Percentiles rank a stretch among this genome's conserved stretches.
These are phyloP conservation scores for Sorex araneus DNA, from an alignment of 2,113 vertebrate genomes.

Conservation along the genomic window DNA sequence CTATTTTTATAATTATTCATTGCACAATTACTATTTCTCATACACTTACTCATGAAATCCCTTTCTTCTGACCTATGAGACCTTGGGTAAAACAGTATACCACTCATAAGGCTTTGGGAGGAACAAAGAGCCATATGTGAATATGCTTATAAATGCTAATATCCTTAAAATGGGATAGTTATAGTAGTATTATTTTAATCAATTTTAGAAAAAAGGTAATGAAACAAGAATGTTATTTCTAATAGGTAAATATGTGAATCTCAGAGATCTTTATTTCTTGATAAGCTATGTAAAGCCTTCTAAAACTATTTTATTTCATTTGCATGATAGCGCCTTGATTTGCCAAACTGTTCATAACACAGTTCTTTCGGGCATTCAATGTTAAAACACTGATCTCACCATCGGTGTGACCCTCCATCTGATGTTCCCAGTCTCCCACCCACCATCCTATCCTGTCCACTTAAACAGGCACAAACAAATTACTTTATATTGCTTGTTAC, in stretches of 20 bases:
- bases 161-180: background rate
- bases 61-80: background rate
- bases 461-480: no score
- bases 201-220: constrained; percentile 31
- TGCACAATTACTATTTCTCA: background rate
- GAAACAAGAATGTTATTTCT: constrained; percentile 16
- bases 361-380: no score
- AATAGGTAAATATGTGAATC: constrained; percentile 39
- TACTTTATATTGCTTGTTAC: no score
- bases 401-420: no score
- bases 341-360: no score
- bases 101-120: background rate
- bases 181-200: constrained; percentile 15
- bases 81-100: background rate
- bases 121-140: background rate
- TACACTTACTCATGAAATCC: background rate
- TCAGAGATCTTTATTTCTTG: background rate
- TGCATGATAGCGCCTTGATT: no score
- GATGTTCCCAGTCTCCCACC: no score
- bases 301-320: no score
- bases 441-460: no score
- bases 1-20: background rate
- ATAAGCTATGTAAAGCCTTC: background rate
- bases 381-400: no score
- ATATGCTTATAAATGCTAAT: background rate